Conservation (phyloP, 2,797 vertebrate species). For the Coregonus sp. region DNA sequence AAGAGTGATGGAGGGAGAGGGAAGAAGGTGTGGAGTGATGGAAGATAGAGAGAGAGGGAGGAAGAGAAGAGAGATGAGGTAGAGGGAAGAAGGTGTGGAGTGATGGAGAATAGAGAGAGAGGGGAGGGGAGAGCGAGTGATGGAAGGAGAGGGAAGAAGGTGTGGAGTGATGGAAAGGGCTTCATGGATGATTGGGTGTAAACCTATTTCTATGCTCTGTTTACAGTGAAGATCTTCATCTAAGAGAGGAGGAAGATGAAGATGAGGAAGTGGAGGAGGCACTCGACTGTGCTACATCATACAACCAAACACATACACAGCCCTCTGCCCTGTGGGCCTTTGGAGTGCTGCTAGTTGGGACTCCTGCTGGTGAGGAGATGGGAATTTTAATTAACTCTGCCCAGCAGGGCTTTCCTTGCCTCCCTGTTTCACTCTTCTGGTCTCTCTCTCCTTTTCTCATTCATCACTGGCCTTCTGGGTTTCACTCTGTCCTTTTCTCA, state of each 20-base stretch:
- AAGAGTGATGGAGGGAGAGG: too few species aligned
- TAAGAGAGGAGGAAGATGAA: neutral
- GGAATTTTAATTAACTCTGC: conserved; percentile 1
- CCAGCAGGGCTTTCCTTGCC: neutral
- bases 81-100: too few species aligned
- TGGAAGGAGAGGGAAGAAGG: too few species aligned
- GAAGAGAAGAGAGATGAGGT: too few species aligned
- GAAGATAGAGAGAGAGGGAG: too few species aligned
- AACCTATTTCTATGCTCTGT: neutral
- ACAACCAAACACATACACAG: neutral
- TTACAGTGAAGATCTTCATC: neutral
- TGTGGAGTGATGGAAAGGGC: neutral
- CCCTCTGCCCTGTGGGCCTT: neutral
- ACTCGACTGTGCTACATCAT: neutral
- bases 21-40: too few species aligned
- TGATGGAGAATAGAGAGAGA: too few species aligned
- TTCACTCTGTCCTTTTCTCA: too few species aligned
- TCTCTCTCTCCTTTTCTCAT: neutral
- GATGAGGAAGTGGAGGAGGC: neutral
- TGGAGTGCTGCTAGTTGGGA: neutral
- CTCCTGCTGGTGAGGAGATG: conserved; percentile 9
- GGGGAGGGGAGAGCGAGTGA: too few species aligned
- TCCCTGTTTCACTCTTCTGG: neutral
- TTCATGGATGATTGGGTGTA: neutral
- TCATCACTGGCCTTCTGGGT: too few species aligned